Conservation (phyloP, 1,140 invertebrate genomes). For the Argopecten irradians region DNA sequence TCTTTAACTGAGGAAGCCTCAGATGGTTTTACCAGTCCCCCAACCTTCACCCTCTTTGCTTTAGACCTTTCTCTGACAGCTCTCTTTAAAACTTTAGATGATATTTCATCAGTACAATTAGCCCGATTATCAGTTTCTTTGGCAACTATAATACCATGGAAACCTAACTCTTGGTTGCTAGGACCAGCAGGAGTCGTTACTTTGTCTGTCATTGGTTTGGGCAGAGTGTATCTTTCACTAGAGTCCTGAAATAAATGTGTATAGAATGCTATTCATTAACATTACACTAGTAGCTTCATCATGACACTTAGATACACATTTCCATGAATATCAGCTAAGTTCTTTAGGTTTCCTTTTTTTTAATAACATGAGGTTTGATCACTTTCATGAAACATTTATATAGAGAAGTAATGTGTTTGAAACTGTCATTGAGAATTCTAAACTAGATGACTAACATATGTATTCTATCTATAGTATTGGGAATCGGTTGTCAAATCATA, state of each 20-base stretch:
- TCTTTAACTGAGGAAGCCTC: background rate
- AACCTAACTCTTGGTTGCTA: background rate
- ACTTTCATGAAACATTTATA: no score
- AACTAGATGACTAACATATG: no score
- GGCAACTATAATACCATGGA: background rate
- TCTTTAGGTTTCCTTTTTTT: no score
- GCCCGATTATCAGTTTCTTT: background rate
- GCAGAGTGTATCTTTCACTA: background rate
- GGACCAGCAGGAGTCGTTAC: background rate
- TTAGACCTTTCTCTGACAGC: background rate
- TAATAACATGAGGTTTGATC: no score
- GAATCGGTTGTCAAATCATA: no score
- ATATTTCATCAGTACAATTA: background rate
- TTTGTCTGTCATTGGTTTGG: background rate
- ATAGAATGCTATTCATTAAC: no score
- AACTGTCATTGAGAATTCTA: no score
- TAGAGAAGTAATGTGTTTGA: no score
- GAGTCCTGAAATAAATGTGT: background rate
- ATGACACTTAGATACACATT: no score
- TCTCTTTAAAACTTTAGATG: constrained; percentile 4
- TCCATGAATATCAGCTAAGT: no score
- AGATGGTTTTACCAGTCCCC: background rate
- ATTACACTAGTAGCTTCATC: no score
- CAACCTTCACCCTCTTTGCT: background rate
- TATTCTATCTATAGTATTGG: no score